Percentiles rank a stretch among this genome's conserved stretches.
Conservation (phyloP, 2,797 vertebrate species). For the Prionace glauca region DNA sequence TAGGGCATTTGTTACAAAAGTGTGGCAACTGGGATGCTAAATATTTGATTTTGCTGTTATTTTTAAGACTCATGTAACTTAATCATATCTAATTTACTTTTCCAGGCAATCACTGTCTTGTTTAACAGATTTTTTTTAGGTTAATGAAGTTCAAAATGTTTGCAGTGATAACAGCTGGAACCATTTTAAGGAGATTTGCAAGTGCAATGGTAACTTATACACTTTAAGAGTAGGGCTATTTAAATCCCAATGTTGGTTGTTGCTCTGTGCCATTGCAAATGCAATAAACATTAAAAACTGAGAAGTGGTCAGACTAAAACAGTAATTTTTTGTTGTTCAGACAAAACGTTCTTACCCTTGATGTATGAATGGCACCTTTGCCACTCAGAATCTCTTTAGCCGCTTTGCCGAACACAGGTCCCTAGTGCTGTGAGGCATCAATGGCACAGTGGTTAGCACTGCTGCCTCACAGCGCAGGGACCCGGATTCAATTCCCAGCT, state of each 20-base stretch:
- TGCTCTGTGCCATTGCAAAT: background rate
- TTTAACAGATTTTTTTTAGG: background rate
- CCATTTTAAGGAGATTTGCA: slow-evolving; percentile 8
- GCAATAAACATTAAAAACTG: background rate
- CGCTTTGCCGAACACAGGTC: background rate
- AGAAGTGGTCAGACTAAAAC: background rate
- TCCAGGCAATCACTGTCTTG: slow-evolving; percentile 10
- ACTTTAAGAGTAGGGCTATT: background rate
- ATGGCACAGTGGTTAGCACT: no score
- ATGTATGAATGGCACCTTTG: no score
- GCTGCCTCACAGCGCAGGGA: no score
- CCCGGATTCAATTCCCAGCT: no score
- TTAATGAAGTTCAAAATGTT: slow-evolving; percentile 30
- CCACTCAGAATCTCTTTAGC: no score
- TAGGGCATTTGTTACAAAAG: slow-evolving; percentile 52
- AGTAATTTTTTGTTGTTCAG: background rate
- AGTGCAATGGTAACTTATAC: background rate
- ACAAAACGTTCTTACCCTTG: background rate
- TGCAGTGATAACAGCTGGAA: background rate
- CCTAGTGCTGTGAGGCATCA: no score
- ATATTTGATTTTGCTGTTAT: slow-evolving; percentile 44
- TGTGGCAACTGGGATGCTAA: slow-evolving; percentile 46
- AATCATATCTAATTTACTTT: slow-evolving; percentile 30
- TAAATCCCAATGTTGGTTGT: background rate
- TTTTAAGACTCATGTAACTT: slow-evolving; percentile 24